Conservation (phyloP, 2,888 invertebrate genomes). For the Acholoe squamosa region DNA sequence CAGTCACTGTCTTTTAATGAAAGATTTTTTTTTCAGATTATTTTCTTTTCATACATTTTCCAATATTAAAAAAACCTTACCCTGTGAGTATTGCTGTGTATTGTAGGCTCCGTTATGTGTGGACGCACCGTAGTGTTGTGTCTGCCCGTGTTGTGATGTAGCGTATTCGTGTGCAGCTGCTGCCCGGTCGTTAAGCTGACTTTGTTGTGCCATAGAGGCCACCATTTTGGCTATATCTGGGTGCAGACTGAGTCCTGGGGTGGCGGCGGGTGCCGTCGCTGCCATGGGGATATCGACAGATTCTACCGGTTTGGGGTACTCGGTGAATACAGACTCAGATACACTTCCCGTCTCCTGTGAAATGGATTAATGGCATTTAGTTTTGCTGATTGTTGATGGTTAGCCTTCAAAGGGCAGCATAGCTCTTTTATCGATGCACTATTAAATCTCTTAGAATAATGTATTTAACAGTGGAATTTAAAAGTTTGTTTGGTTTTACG, state of each 20-base stretch:
- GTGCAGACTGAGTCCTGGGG: constrained; percentile 71
- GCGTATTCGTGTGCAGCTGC: neutral
- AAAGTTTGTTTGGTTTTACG: too few species aligned
- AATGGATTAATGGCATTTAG: too few species aligned
- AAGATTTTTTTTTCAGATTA: too few species aligned
- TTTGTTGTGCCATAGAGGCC: constrained; percentile 66
- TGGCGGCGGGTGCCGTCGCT: neutral
- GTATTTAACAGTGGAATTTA: too few species aligned
- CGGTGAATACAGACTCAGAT: neutral
- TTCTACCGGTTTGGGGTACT: constrained; percentile 49
- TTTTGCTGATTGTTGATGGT: too few species aligned
- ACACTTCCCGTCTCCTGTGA: constrained; percentile 31
- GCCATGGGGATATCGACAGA: neutral
- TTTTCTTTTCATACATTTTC: too few species aligned
- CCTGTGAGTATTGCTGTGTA: neutral
- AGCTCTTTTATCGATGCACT: too few species aligned
- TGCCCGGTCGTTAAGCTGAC: neutral
- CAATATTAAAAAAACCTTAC: neutral
- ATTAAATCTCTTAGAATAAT: too few species aligned
- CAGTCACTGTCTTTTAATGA: too few species aligned
- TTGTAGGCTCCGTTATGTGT: neutral
- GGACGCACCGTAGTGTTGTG: neutral
- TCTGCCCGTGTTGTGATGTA: neutral
- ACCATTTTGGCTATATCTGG: constrained; percentile 77
- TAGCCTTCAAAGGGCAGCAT: too few species aligned